Conservation (phyloP, 2,888 invertebrate genomes). For the Torymus auratus region DNA sequence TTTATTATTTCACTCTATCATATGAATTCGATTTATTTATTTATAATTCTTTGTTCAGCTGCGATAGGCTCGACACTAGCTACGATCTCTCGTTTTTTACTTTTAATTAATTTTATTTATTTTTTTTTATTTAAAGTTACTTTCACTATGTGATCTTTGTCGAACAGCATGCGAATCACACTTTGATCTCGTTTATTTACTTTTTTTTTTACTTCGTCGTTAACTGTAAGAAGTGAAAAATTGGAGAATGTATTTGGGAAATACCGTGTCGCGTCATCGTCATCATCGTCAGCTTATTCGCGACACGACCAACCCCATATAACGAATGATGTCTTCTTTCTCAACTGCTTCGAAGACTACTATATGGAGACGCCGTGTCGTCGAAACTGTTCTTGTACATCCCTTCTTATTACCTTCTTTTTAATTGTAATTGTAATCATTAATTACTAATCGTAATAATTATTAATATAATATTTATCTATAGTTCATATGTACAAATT, state of each 20-base stretch:
- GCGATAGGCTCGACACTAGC: slow-evolving; percentile 44
- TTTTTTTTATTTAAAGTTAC: slow-evolving; percentile 43
- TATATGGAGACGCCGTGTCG: slow-evolving; percentile 47
- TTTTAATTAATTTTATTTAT: slow-evolving; percentile 39
- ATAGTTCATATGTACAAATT: slow-evolving; percentile 75
- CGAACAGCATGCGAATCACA: slow-evolving; percentile 41
- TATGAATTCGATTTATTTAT: slow-evolving; percentile 43
- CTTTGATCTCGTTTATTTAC: slow-evolving; percentile 50
- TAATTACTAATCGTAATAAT: slow-evolving; percentile 59
- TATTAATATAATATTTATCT: slow-evolving; percentile 63
- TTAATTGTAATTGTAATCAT: slow-evolving; percentile 51
- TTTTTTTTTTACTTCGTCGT: slow-evolving; percentile 53
- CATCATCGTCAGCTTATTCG: slow-evolving; percentile 15
- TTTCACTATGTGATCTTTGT: slow-evolving; percentile 50
- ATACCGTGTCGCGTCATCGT: slow-evolving; percentile 35
- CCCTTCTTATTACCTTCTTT: slow-evolving; percentile 40
- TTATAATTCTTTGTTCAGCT: slow-evolving; percentile 41
- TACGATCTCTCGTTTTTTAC: slow-evolving; percentile 35
- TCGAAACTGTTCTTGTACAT: slow-evolving; percentile 32
- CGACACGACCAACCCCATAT: slow-evolving; percentile 16
- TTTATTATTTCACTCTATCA: slow-evolving; percentile 29
- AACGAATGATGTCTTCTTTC: slow-evolving; percentile 38
- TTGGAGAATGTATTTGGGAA: slow-evolving; percentile 63
- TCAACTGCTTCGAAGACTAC: slow-evolving; percentile 23
- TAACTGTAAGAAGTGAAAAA: slow-evolving; percentile 69